Evolutionary conservation across 2,888 invertebrate genomes (phyloP), one percentile per base, ranked within the genome.

Genomic region (Lissocephala sabroskyi): DNA sequence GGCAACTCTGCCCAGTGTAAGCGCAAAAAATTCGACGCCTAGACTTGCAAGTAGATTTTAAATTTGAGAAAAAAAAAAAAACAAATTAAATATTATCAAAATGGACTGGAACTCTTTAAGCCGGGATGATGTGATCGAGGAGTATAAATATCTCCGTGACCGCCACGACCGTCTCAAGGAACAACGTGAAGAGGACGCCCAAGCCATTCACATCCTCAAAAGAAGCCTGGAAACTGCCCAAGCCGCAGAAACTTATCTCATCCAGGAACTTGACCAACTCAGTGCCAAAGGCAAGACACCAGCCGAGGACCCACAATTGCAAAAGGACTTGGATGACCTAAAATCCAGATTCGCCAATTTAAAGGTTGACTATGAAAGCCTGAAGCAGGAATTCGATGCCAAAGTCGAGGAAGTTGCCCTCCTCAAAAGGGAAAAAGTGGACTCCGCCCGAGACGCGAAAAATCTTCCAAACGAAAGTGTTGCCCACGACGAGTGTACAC

Each of bases 121-220:
- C 10, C 44, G 67, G 1, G 84, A 82, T n/a, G 84, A 83, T 14
- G 52, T 84, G 6, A 62, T 79, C n/a, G 79, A 82, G 26, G 82
- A 83, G 40, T 85, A 82, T 49, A 62, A 63, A 42, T 71, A 75
- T 26, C 45, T 84, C 1, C 66, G 66, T 23, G 65, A 73, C 4
- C 63, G 70, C 2, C 80, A 77, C 49, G 53, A 65, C 14, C 65
- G 79, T 2, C 51, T 83, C 0, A 73, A 76, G 16, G 41, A 65
- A 3, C 44, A 45, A 1, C 62, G 66, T 9, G 84, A 85, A 26
- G 46, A 65, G 1, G 81, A 83, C 45, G 71, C 78, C 0, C 84
- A 85, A 41, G 64, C 75, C 16, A 82, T 85, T n/a, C 64, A 84
- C 42, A 82, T 84, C 3, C 56, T 85, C 0, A 79, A 79, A 48